Conservation (phyloP, 2,797 vertebrate genomes). For the Lophotriccus pileatus region DNA sequence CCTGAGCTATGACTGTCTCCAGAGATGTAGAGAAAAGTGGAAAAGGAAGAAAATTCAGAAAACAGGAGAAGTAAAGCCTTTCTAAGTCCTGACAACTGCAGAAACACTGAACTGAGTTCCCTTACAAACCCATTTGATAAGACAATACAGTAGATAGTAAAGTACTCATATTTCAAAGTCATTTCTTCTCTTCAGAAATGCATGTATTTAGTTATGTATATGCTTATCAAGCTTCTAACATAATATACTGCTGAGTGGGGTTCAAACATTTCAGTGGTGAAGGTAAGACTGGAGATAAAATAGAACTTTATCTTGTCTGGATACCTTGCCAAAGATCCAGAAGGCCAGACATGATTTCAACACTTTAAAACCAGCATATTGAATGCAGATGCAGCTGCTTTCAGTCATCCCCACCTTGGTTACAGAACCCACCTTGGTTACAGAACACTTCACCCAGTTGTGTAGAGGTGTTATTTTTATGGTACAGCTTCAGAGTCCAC, state of each 20-base stretch:
- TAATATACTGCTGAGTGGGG: neutral
- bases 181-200: neutral
- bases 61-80: neutral
- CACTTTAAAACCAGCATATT: neutral
- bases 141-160: neutral
- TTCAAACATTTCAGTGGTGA: neutral
- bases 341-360: neutral
- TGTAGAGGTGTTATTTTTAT: neutral
- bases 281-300: neutral
- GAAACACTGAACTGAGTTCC: neutral
- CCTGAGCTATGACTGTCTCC: neutral
- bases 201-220: neutral
- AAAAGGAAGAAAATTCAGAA: neutral
- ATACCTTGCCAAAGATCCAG: neutral
- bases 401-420: neutral
- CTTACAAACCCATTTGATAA: neutral
- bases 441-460: neutral
- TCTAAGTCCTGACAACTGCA: neutral
- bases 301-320: neutral
- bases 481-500: neutral
- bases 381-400: slow-evolving; percentile 2
- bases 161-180: neutral
- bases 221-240: neutral
- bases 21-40: neutral
- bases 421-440: neutral